Conservation (phyloP, 2,113 vertebrate genomes). For the Sylvicapra grimmia region DNA sequence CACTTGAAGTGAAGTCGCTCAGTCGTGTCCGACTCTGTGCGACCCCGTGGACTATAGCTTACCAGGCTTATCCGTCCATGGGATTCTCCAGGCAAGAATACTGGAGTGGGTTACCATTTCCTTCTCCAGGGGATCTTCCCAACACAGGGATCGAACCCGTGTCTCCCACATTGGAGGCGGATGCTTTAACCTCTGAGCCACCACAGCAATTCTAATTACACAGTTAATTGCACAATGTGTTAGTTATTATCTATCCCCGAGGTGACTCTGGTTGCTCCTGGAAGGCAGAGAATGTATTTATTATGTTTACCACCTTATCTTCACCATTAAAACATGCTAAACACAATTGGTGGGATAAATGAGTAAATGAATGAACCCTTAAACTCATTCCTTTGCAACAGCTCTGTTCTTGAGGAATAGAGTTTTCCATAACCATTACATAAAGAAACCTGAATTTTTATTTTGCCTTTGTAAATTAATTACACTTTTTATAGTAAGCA, state of each 20-base stretch:
- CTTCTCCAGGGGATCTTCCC: too few species aligned
- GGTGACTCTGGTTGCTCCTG: neutral
- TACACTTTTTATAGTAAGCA: neutral
- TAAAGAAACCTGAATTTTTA: neutral
- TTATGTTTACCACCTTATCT: neutral
- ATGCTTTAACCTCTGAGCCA: too few species aligned
- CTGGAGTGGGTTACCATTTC: too few species aligned
- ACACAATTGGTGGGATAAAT: neutral
- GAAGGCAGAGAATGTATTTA: neutral
- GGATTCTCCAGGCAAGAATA: too few species aligned
- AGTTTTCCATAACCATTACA: neutral
- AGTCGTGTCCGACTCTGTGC: too few species aligned
- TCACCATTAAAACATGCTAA: neutral
- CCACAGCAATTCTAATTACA: neutral
- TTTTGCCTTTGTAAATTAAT: constrained; percentile 15
- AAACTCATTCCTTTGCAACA: neutral
- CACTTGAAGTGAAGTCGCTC: neutral
- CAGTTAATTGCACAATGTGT: neutral
- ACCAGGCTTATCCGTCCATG: too few species aligned
- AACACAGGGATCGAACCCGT: neutral
- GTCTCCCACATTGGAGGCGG: too few species aligned
- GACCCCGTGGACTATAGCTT: too few species aligned
- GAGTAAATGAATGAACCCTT: neutral
- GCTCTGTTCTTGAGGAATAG: neutral
- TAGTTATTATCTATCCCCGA: neutral